phyloP scores from a whole-genome alignment of 2,797 vertebrate species.

The Setipinna tenuifilis region DNA sequence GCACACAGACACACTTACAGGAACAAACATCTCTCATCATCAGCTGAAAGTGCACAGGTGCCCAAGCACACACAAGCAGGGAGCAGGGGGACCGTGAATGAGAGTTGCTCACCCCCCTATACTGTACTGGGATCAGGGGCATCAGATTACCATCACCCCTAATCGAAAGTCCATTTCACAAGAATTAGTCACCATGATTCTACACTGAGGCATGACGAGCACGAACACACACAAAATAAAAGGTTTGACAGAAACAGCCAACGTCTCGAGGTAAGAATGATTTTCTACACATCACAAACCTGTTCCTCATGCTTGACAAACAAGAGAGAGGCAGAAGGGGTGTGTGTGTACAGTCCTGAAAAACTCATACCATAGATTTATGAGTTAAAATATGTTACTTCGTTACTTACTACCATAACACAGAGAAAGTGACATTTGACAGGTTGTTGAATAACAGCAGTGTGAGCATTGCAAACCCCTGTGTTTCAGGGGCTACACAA shows the following conservation, averaged over 20 bases:
- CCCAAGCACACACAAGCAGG: not conserved
- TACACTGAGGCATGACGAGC: slow-evolving; percentile 1
- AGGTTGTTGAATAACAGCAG: not conserved
- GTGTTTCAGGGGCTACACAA: not conserved
- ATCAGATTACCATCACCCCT: not conserved
- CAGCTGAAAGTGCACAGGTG: not conserved
- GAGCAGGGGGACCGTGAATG: not conserved
- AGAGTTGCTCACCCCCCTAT: not conserved
- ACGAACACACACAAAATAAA: not conserved
- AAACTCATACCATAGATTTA: not conserved
- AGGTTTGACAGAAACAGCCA: slow-evolving; percentile 2
- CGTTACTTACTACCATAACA: not conserved
- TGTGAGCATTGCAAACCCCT: not conserved
- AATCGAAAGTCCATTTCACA: not conserved
- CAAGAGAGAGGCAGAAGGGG: not conserved
- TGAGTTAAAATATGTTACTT: not conserved
- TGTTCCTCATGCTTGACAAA: not conserved
- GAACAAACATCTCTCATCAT: not conserved
- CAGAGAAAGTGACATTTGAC: not conserved
- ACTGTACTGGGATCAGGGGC: not conserved
- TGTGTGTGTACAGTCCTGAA: not conserved
- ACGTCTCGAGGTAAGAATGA: slow-evolving; percentile 25
- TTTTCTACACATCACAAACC: not conserved
- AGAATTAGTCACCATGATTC: not conserved
- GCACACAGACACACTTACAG: not conserved